Base-by-base conservation (phyloP, 2,797 vertebrate genomes). In the Muscicapa striata region DNA sequence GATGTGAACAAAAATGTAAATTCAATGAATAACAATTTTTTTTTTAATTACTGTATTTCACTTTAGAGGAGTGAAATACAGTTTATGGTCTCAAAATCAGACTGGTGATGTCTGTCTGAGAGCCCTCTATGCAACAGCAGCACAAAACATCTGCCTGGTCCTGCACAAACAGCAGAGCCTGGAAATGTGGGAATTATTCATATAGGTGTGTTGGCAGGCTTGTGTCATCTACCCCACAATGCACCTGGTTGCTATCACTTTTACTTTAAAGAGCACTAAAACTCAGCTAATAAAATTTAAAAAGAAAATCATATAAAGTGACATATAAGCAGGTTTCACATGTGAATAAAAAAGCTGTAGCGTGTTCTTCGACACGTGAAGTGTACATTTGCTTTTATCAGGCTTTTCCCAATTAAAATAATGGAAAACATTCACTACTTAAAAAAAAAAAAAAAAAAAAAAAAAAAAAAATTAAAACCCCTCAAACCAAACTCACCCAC, bases 181-280 rank as follows among this genome's bases (percentile, higher is more conserved):
- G 73, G 55, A 92, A 95, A 81, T 23, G 43, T 83, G 87, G 79
- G 78, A 94, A 78, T 83, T 91, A 85, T 62, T 89, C 84, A 23
- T 0, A 0, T 83, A 91, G 79, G 84, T 93, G 89, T 48, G 26
- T 66, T 85, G 82, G 89, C 82, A 84, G 32, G 27, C 32, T 9
- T 93, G 43, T 78, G 52, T 78, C 55, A 63, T 80, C 48, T 34
- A 68, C 17, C 74, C 76, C 64, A 55, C 20, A 74, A 92, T 54
- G 38, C 75, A 94, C 91, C 88, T 94, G 94, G 77, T 80, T 94
- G 84, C 84, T 87, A 93, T 95, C 79, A 74, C 77, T 91, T 95
- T 90, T 90, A 80, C 57, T 95, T 92, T 90, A 92, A 96, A 92
- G 29, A 85, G 18, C 77, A 29, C 77, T 95, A 90, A 90, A 96